Evolutionary conservation across 2,797 vertebrate species (phyloP).

Genomic region (Channa striata): DNA sequence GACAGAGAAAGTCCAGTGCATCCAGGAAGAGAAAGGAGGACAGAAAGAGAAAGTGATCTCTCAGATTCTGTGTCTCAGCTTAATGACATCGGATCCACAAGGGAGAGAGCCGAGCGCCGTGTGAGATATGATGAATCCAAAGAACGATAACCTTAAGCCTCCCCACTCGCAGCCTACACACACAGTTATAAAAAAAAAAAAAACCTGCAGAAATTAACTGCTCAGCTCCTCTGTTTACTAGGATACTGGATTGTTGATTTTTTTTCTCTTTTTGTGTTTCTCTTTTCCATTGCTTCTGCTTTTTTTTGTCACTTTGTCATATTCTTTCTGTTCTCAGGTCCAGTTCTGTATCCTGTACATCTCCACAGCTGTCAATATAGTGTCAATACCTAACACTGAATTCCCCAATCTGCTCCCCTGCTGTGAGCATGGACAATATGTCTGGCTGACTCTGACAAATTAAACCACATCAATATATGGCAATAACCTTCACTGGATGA

Average conservation of each 20-base stretch:
- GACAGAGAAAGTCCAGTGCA: constrained; percentile 31
- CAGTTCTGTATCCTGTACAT: constrained; percentile 10
- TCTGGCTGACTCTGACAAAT: constrained; percentile 81
- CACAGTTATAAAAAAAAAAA: constrained; percentile 38
- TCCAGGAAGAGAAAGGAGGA: constrained; percentile 37
- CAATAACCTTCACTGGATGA: constrained; percentile 79
- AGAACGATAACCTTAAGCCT: constrained; percentile 67
- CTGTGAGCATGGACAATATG: constrained; percentile 66
- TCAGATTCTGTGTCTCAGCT: constrained; percentile 71
- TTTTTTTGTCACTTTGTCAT: constrained; percentile 31
- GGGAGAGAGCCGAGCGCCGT: constrained; percentile 62
- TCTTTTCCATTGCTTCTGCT: constrained; percentile 22
- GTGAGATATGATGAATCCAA: constrained; percentile 71
- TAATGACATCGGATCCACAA: constrained; percentile 77
- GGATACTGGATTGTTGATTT: constrained; percentile 26
- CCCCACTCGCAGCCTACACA: constrained; percentile 26
- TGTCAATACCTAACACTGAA: constrained; percentile 45
- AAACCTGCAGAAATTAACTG: constrained; percentile 51
- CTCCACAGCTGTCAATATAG: constrained; percentile 39
- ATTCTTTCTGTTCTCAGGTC: constrained; percentile 12
- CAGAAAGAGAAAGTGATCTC: constrained; percentile 50
- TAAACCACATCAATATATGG: constrained; percentile 78
- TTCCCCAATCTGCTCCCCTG: constrained; percentile 34
- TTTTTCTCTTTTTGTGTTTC: constrained; percentile 26
- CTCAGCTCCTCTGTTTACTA: constrained; percentile 40